These are phyloP conservation scores for Arctocebus calabarensis DNA, from an alignment of 2,797 vertebrate species.

Conservation along the genomic window DNA sequence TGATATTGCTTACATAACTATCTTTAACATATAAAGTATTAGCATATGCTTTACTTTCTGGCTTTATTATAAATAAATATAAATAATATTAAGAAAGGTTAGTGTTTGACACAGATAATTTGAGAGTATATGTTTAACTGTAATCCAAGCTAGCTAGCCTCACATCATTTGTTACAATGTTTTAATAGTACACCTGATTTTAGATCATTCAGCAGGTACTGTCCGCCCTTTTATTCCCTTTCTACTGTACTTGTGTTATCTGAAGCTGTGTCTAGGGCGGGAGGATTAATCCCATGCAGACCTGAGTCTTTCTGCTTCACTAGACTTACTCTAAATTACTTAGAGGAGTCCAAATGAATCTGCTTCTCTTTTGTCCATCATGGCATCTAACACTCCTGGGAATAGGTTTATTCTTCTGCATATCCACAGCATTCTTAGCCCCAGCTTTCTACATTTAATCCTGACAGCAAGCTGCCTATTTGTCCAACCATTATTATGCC, in stretches of 20 bases:
- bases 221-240: not conserved
- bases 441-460: not conserved
- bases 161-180: not conserved
- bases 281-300: not conserved
- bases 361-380: not conserved
- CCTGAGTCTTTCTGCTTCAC: not conserved
- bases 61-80: not conserved
- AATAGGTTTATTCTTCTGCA: constrained; percentile 15
- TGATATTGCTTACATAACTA: not conserved
- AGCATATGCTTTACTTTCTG: not conserved
- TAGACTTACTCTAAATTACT: not conserved
- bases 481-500: constrained; percentile 14
- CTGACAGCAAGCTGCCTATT: not conserved
- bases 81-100: constrained; percentile 8
- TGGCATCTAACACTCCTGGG: not conserved
- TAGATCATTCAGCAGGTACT: not conserved
- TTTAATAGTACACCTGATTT: not conserved
- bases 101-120: not conserved
- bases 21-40: not conserved
- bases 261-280: not conserved
- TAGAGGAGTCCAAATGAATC: not conserved
- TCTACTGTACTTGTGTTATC: not conserved
- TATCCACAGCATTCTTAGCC: not conserved
- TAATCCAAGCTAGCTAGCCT: not conserved
- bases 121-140: not conserved